Evolutionary conservation across 2,113 vertebrate genomes (phyloP), one percentile per base, ranked within the genome.

Genomic region (Lonchura striata): DNA sequence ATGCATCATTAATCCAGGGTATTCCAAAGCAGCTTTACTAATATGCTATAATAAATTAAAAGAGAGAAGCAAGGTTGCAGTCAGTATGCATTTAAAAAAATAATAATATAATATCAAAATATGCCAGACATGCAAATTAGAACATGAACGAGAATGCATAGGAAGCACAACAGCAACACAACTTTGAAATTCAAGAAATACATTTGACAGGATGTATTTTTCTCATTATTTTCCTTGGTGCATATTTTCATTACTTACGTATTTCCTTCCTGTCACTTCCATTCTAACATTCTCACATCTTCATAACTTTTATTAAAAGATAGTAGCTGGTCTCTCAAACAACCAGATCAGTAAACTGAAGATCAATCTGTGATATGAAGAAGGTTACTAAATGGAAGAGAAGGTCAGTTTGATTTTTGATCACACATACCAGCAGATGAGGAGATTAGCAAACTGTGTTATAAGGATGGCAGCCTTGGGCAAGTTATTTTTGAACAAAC

Each of bases 1-100:
- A 98, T 94, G 95, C 88, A 95, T 96, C 96, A 97, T 97, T 97
- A 98, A 97, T 97, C 94, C 94, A 96, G 82, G 82, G 83, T 95
- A 94, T 94, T 97, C 97, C 92, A 95, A 96, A 97, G 95, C 92
- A 92, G 76, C n/a, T 97, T 92, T 92, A 94, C 92, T 95, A 95
- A 97, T 96, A 97, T 66, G 85, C 68, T 95, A 14, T 31, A 91
- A 86, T 95, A 97, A 96, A 98, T 98, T 96, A 95, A 89, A 97
- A 69, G 25, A 79, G 50, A 94, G 70, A 91, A 95, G 64, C 70
- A 95, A 90, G 49, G 56, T 86, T 82, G 82, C 82, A 86, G 81
- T 71, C 91, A 90, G 74, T 16, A 30, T 16, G 13, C 53, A 86
- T 78, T 91, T 7, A 13, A 72, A 88, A 88, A 84, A 86, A 71